phyloP scores from a whole-genome alignment of 2,797 vertebrate genomes.

The Tenualosa ilisha region DNA sequence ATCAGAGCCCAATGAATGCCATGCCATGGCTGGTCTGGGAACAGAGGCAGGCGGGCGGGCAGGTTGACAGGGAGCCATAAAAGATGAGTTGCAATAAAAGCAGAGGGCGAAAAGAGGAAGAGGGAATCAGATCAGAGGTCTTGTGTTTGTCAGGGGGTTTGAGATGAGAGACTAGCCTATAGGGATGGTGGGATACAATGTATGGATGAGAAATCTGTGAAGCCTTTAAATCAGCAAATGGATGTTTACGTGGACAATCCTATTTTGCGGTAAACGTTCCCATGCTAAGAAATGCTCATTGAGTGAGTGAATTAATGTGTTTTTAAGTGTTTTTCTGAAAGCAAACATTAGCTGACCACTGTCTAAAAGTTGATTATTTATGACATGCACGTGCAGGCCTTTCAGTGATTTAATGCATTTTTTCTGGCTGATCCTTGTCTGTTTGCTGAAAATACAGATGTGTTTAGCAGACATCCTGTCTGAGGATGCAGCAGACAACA shows the following conservation, averaged over 20 bases:
- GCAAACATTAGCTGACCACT: no score
- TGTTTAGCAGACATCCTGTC: background rate
- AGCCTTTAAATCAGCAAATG: background rate
- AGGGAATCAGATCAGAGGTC: background rate
- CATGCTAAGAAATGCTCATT: background rate
- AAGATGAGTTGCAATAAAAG: conserved; percentile 48
- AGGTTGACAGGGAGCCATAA: conserved; percentile 55
- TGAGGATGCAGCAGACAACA: background rate
- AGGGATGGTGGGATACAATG: background rate
- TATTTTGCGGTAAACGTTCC: background rate
- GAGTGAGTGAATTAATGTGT: background rate
- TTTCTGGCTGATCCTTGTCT: background rate
- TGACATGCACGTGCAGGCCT: background rate
- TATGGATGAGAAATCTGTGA: background rate
- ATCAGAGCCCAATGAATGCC: background rate
- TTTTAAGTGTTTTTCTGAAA: background rate
- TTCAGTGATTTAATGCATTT: background rate
- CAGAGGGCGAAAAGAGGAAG: background rate
- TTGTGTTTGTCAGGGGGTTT: background rate
- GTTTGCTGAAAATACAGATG: background rate
- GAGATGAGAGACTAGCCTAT: background rate
- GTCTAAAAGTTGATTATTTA: background rate
- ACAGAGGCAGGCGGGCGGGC: conserved; percentile 4
- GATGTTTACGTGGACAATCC: background rate
- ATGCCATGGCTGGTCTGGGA: background rate